Evolutionary conservation across 2,888 invertebrate genomes (phyloP), one percentile per base, ranked within the genome.

Genomic region (Heliconius ethilla): DNA sequence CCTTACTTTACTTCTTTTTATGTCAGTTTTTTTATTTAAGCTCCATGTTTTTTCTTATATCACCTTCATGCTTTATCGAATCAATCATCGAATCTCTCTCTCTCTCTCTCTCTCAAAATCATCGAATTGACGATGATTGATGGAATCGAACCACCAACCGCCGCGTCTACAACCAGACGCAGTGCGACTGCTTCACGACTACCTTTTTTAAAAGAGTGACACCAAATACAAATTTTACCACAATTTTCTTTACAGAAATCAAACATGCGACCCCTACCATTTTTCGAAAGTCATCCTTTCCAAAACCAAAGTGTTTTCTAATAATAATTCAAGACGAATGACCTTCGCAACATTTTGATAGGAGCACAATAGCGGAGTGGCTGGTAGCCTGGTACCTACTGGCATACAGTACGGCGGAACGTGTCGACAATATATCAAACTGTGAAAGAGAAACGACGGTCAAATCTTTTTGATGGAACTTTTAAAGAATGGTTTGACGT

Each of bases 291-390:
- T 69, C 69, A 69, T 69, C 69, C 25, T 9, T 45, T 15, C 40
- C 67, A n/a, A 15, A 40, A 40, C 40, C 40, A 25, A 45, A 40
- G 25, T 69, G 40, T 45, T 69, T 25, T 40, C 69, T 69, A 69
- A 69, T 69, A 69, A 69, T 25, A 69, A 69, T 45, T 27, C 25
- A n/a, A 40, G 67, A 40, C 69, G 69, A 69, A 45, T 69, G 69
- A 69, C 69, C 40, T 69, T 72, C 55, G 72, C 72, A 72, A 72
- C 55, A 33, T 69, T 69, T 69, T 69, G 40, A 69, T 69, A 18
- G 25, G 25, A 45, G 18, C 15, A 69, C 69, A 69, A 69, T 69
- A 45, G 45, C n/a, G 15, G 40, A 69, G 69, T 69, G 67, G 33
- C 33, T 37, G 37, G 66, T 65, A 15, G 18, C 51, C 51, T 33